Evolutionary conservation across 2,888 invertebrate species (phyloP).

Genomic region (Ormyrus nitidulus): DNA sequence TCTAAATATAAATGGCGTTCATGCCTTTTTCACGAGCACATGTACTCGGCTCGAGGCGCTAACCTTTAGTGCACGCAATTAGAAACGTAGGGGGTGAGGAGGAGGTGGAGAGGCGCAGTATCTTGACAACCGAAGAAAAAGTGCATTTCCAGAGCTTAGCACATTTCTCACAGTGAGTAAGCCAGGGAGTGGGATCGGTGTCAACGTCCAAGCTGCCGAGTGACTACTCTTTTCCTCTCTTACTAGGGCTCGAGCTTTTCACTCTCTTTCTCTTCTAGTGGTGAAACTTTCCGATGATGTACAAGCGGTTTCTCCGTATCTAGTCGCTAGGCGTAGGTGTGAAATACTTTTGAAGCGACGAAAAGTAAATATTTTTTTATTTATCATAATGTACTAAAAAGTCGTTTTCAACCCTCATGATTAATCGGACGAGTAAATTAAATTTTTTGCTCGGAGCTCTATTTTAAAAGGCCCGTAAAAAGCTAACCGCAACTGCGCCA

Average conservation of each 20-base stretch:
- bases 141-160: slow-evolving; percentile 31
- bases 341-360: too few relatives aligned
- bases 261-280: background rate
- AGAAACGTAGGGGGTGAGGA: background rate
- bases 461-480: too few relatives aligned
- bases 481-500: too few relatives aligned
- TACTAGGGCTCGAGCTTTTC: slow-evolving; percentile 11
- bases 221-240: background rate
- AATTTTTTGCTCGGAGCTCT: too few relatives aligned
- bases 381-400: too few relatives aligned
- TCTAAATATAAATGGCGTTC: slow-evolving; percentile 44
- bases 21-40: too few relatives aligned
- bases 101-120: background rate
- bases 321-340: background rate
- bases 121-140: slow-evolving; percentile 42
- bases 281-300: slow-evolving; percentile 22
- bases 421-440: too few relatives aligned
- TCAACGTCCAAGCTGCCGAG: slow-evolving; percentile 25
- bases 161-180: background rate
- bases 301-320: slow-evolving; percentile 7
- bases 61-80: slow-evolving; percentile 13
- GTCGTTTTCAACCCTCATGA: too few relatives aligned
- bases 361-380: too few relatives aligned
- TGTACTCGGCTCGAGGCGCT: too few relatives aligned
- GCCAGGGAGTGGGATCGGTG: background rate